Percentiles rank a stretch among this genome's conserved stretches.
Evolutionary conservation across 2,797 vertebrate genomes (phyloP).

Genomic region (Manis pentadactyla): DNA sequence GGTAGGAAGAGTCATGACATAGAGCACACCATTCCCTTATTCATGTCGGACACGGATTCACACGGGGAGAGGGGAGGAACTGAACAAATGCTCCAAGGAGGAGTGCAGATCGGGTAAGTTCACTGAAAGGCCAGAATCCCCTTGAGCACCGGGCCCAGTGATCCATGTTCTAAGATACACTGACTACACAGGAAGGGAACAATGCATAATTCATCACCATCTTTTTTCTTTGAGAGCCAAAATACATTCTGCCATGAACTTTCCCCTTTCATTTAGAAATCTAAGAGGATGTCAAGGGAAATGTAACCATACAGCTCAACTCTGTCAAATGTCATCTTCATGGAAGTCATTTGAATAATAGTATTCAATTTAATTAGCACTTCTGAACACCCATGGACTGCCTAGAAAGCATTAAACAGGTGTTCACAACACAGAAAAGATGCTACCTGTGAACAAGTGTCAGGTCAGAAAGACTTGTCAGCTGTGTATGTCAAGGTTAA

Average conservation of each 20-base stretch:
- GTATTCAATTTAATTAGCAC: slow-evolving; percentile 52
- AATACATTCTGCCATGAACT: slow-evolving; percentile 15
- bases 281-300: slow-evolving; percentile 1
- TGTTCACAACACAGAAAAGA: background rate
- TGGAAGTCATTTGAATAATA: slow-evolving; percentile 47
- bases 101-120: slow-evolving; percentile 1
- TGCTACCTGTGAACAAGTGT: background rate
- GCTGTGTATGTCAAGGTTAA: background rate
- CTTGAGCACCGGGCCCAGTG: background rate
- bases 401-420: slow-evolving; percentile 31
- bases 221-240: slow-evolving; percentile 19
- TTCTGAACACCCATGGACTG: background rate
- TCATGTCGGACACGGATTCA: background rate
- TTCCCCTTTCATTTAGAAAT: slow-evolving; percentile 57
- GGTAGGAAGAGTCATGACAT: background rate
- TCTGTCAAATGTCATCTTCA: slow-evolving; percentile 19
- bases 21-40: background rate
- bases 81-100: background rate
- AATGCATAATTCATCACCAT: slow-evolving; percentile 20
- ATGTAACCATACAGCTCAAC: background rate
- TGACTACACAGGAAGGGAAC: background rate
- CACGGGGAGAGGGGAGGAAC: background rate
- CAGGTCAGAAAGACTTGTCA: background rate
- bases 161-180: background rate
- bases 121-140: slow-evolving; percentile 28